phyloP scores from a whole-genome alignment of 2,888 invertebrate genomes.

The Eremobia ochroleuca region DNA sequence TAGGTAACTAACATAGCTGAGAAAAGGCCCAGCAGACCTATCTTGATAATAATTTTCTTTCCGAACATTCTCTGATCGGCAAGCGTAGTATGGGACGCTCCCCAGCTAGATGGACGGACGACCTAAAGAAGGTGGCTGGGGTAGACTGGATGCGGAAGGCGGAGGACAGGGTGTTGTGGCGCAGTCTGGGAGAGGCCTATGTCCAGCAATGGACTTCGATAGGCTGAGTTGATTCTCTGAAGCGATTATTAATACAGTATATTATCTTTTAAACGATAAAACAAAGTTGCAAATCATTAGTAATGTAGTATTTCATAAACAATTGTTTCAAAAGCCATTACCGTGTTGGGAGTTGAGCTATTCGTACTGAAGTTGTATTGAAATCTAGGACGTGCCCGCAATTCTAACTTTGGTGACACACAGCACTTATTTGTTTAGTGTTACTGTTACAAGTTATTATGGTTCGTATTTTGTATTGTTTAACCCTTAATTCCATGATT shows the following conservation, averaged over 20 bases:
- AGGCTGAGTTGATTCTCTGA: too few relatives aligned
- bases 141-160: too few relatives aligned
- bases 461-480: too few relatives aligned
- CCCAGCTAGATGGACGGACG: too few relatives aligned
- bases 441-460: slow-evolving; percentile 33
- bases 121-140: too few relatives aligned
- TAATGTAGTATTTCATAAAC: neutral
- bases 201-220: too few relatives aligned
- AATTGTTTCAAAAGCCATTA: slow-evolving; percentile 22
- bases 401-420: slow-evolving; percentile 40
- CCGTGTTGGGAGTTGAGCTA: slow-evolving; percentile 25
- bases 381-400: slow-evolving; percentile 43
- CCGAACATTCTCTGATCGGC: neutral
- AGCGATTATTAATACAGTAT: neutral
- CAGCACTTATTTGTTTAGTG: slow-evolving; percentile 39
- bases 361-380: slow-evolving; percentile 26
- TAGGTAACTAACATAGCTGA: too few relatives aligned
- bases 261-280: neutral
- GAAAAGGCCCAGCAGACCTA: too few relatives aligned
- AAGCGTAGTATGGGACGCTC: too few relatives aligned
- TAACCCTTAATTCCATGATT: too few relatives aligned
- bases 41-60: neutral
- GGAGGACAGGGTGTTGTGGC: too few relatives aligned
- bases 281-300: slow-evolving; percentile 6
- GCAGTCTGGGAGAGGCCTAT: too few relatives aligned